Evolutionary conservation across 2,797 vertebrate species (phyloP).

Genomic region (Cryptoprocta ferox): DNA sequence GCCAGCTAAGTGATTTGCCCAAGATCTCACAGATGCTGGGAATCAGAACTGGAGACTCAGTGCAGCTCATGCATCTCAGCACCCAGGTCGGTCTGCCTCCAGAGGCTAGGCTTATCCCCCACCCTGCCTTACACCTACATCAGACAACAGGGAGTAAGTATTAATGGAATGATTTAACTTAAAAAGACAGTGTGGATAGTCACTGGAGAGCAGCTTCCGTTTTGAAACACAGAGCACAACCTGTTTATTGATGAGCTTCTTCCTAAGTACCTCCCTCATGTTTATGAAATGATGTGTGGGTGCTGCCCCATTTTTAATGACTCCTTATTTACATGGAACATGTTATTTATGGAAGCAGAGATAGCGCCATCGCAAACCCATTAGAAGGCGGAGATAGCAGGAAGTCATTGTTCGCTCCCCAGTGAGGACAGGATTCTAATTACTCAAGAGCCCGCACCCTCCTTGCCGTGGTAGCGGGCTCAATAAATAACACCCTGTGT

Average conservation of each 20-base stretch:
- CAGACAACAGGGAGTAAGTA: fast-evolving
- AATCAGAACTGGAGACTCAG: not conserved
- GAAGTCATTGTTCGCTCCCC: not conserved
- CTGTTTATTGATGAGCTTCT: not conserved
- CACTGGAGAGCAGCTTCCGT: not conserved
- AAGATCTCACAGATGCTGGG: not conserved
- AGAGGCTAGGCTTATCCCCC: fast-evolving
- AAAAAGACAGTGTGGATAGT: fast-evolving
- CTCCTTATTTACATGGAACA: conserved; percentile 29
- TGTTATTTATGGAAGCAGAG: conserved; percentile 66
- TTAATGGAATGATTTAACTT: not conserved
- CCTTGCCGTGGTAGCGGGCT: not conserved
- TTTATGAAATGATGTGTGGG: conserved; percentile 51
- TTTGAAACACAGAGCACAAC: not conserved
- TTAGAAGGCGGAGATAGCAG: conserved; percentile 14
- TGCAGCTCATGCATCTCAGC: too few relatives aligned
- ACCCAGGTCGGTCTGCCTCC: not conserved
- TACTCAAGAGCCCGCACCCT: not conserved
- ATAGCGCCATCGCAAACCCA: not conserved
- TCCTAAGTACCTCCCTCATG: conserved; percentile 4
- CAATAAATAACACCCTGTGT: conserved; percentile 57
- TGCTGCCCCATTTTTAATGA: conserved; percentile 18
- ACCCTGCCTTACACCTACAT: fast-evolving
- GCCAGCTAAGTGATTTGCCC: not conserved
- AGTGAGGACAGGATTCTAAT: conserved; percentile 47